Base-by-base conservation (phyloP, 2,888 invertebrate genomes). In the Tromatobia lineatoria region DNA sequence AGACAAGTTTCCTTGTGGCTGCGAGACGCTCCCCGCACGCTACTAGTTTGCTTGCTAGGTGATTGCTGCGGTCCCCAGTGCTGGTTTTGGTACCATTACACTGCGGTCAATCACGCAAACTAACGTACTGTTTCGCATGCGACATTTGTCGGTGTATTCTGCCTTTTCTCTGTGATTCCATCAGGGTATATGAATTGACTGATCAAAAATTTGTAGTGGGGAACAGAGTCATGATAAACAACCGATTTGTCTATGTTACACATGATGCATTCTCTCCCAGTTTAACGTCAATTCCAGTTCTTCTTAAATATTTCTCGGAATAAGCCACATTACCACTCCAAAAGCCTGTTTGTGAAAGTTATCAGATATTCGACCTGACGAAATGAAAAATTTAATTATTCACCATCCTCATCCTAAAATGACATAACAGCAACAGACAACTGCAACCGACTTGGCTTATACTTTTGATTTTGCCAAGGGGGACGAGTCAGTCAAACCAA, bases 101-200 rank as follows among this genome's bases (percentile, higher is more conserved):
- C 81, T 87, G 87, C 87, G 82, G 82, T 70, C 78, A 84, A 87
- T 86, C 87, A 87, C 85, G 87, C 87, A 82, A 87, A 69, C 80
- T 50, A 71, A 61, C 64, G 38, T 29, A n/a, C 42, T 15, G n/a
- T 20, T 66, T 20, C 52, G 15, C 71, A 54, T 57, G 54, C 71
- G 57, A 71, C 75, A n/a, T 54, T 66, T 66, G 42, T 10, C 54
- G 45, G 15, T 75, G 50, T 52, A 66, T 54, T n/a, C 6, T 23
- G 29, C 11, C 29, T 29, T 42, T 38, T 64, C 18, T 38, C 2
- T 42, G 0, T 3, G 18, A 2, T 42, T 38, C 6, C 7, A 0
- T n/a, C 38, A 29, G 18, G 38, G 6, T 20, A 64, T 38, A 15
- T 2, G 20, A 54, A 23, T 23, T 11, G 10, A 23, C 52, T 0